phyloP scores from a whole-genome alignment of 2,797 vertebrate species.

The Chaetodon trifasciatus region DNA sequence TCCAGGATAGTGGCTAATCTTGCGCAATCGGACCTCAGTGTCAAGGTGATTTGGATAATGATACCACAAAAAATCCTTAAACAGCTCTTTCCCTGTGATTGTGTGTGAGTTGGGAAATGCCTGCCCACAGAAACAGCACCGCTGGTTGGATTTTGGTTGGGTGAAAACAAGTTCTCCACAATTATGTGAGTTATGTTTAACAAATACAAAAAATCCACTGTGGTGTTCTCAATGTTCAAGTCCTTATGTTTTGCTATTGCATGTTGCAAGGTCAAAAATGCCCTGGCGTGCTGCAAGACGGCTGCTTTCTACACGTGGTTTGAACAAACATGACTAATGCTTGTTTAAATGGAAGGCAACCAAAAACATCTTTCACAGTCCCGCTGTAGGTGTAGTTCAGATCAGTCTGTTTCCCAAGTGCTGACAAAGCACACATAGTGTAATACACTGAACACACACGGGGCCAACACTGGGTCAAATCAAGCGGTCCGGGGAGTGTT shows the following conservation, averaged over 20 bases:
- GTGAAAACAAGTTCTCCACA: conserved; percentile 35
- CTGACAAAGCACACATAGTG: conserved; percentile 68
- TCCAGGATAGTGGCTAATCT: background rate
- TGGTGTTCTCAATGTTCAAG: conserved; percentile 15
- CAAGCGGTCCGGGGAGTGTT: conserved; percentile 18
- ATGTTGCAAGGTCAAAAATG: conserved; percentile 40
- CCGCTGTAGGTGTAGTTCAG: conserved; percentile 57
- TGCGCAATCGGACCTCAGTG: background rate
- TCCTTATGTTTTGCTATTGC: conserved; percentile 26
- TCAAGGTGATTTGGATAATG: conserved; percentile 42
- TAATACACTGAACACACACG: conserved; percentile 33
- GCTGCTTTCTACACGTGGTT: conserved; percentile 65
- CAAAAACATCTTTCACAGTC: conserved; percentile 71
- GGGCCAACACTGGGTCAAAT: conserved; percentile 56
- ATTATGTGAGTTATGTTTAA: conserved; percentile 47
- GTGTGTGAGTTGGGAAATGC: conserved; percentile 18
- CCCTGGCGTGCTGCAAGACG: conserved; percentile 37
- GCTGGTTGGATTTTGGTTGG: conserved; percentile 18
- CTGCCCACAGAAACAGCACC: background rate
- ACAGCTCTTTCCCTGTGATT: conserved; percentile 2
- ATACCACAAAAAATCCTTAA: conserved; percentile 18
- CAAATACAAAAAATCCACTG: conserved; percentile 20
- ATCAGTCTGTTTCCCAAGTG: conserved; percentile 67
- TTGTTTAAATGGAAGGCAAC: conserved; percentile 80
- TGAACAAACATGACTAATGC: conserved; percentile 71